Evolutionary conservation across 2,888 invertebrate species (phyloP), one percentile per base, ranked within the genome.

Genomic region (Pogonocherus hispidulus): DNA sequence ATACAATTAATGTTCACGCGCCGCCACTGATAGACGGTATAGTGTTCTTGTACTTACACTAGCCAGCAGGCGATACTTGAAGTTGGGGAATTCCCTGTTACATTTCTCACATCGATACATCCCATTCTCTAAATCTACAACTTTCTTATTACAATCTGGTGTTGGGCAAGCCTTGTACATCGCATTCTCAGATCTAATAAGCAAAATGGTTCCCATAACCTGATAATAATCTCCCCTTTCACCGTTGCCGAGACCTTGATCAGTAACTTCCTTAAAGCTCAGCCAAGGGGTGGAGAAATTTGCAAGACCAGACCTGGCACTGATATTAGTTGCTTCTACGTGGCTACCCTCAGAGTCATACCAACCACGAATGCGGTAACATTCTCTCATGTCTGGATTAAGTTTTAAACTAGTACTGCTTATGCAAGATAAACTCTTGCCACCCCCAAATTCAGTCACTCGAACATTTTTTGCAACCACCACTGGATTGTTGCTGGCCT

Each of bases 51-150:
- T 67, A 90, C 92, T 91, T 85, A 96, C 96, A 80, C 89, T 89
- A 20, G 95, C 84, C 62, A 99, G 87, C 73, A 97, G 86, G 47
- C 98, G 90, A 86, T 95, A 96, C 81, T 95, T 95, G 84, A 92
- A 98, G 76, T 93, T 93, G 0, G 93, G 91, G 82, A 89, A 94
- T 74, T 95, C 95, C 63, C 91, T 88, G 80, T 92, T 91, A 84
- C 99, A 99, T 85, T 99, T 99, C 84, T 99, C 99, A 85, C 99
- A 99, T 60, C 96, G 89, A 86, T 91, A 99, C 82, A 92, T 88
- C 0, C 95, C 96, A 80, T 96, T 96, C 72, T 93, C 92, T 80
- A 93, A 90, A 84, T 98, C 97, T 6, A 96, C 87, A 0, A 98
- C 88, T 86, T 99, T 99, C 86, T 99, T 99, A 84, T 98, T 97